Conservation (phyloP, 2,113 vertebrate genomes). For the Amblyopsis rosae region DNA sequence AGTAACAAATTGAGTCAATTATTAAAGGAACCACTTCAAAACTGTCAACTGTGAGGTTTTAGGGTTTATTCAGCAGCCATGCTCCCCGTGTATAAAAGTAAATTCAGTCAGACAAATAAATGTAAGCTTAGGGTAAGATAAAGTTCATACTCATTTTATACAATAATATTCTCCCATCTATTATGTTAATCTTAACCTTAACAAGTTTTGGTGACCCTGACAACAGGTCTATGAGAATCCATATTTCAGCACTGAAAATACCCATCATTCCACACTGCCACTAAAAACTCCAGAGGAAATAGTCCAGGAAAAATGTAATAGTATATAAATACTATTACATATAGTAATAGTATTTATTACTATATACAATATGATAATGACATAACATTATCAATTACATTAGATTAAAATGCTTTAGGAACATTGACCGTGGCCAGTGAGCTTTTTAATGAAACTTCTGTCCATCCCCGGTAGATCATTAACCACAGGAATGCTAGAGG, state of each 20-base stretch:
- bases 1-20: too few species aligned
- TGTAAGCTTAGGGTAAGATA: too few species aligned
- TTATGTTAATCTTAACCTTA: too few species aligned
- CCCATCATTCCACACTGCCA: not conserved
- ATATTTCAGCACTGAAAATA: not conserved
- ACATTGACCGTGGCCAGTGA: constrained; percentile 30
- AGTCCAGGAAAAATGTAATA: too few species aligned
- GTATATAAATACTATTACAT: not conserved
- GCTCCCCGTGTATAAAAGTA: too few species aligned
- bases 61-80: too few species aligned
- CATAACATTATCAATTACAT: not conserved
- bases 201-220: not conserved
- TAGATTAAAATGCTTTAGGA: not conserved
- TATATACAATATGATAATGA: not conserved
- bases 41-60: too few species aligned
- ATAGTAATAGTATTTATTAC: too few species aligned
- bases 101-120: too few species aligned
- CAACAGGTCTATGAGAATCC: not conserved
- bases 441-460: constrained; percentile 40
- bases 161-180: too few species aligned
- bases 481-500: constrained; percentile 55
- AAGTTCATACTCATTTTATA: too few species aligned
- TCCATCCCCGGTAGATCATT: constrained; percentile 53
- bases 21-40: too few species aligned
- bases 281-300: not conserved